Conservation (phyloP, 2,888 invertebrate species). For the Polydesmus complanatus region DNA sequence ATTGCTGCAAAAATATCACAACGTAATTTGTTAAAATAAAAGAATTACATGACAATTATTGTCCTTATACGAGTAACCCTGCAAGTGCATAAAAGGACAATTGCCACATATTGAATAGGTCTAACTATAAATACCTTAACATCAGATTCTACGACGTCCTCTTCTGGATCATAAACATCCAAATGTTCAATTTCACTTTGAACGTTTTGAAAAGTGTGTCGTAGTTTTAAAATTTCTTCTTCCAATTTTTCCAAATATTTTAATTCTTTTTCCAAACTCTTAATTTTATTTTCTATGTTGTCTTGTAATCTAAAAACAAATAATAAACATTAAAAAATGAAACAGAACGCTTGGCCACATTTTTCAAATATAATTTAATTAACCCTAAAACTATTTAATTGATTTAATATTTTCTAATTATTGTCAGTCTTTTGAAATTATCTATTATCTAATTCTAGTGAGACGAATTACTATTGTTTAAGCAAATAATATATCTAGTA, state of each 20-base stretch:
- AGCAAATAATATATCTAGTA: no score
- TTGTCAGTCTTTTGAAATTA: no score
- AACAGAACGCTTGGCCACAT: neutral
- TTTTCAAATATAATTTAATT: no score
- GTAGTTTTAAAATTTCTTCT: slow-evolving; percentile 11
- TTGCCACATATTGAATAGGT: no score
- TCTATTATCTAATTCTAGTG: no score
- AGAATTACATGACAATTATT: no score
- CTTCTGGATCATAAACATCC: slow-evolving; percentile 64
- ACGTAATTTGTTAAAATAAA: no score
- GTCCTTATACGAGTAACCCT: no score
- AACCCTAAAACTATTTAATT: no score
- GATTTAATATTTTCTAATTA: no score
- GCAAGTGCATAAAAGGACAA: no score
- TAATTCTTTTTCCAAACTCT: slow-evolving; percentile 17
- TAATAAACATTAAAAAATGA: neutral
- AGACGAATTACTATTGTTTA: no score
- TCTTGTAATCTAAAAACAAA: slow-evolving; percentile 16
- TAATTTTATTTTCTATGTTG: slow-evolving; percentile 14
- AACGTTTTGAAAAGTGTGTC: slow-evolving; percentile 15
- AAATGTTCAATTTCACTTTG: slow-evolving; percentile 52
- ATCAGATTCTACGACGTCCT: slow-evolving; percentile 45
- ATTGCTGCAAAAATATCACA: neutral
- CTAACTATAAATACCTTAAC: slow-evolving; percentile 35
- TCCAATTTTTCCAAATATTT: slow-evolving; percentile 16